phyloP scores from a whole-genome alignment of 2,113 vertebrate genomes.

The Atherinomorus stipes region DNA sequence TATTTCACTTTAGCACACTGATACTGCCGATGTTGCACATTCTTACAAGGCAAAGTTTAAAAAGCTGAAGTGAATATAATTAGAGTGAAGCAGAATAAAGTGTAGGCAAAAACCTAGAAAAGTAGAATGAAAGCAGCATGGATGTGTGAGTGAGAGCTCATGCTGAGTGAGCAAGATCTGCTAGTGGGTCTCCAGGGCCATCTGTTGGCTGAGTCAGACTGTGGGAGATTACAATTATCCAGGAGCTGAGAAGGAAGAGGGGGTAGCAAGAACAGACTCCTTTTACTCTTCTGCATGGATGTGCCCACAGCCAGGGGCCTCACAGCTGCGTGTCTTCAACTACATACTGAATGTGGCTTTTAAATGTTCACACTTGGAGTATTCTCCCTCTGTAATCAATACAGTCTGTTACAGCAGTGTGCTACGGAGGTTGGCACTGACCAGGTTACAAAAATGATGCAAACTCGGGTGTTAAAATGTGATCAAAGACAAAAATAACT shows the following conservation, averaged over 20 bases:
- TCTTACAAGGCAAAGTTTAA: conserved; percentile 8
- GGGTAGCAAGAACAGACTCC: conserved; percentile 49
- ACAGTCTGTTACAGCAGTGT: conserved; percentile 33
- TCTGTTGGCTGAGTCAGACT: conserved; percentile 73
- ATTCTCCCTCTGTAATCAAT: conserved; percentile 51
- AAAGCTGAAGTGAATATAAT: conserved; percentile 43
- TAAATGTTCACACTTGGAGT: conserved; percentile 51
- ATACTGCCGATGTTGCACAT: conserved; percentile 10
- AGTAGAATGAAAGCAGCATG: conserved; percentile 51
- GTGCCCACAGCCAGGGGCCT: conserved; percentile 57
- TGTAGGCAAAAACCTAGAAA: not conserved
- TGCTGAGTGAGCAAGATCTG: conserved; percentile 70
- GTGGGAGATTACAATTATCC: conserved; percentile 71
- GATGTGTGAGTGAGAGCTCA: conserved; percentile 54
- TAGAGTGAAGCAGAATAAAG: conserved; percentile 44
- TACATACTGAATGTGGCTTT: conserved; percentile 46
- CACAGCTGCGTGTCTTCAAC: conserved; percentile 47
- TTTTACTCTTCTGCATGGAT: conserved; percentile 46
- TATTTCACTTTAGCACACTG: conserved; percentile 10
- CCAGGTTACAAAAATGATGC: conserved; percentile 4
- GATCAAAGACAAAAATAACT: conserved; percentile 1
- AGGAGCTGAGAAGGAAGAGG: conserved; percentile 29
- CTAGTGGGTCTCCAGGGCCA: conserved; percentile 73
- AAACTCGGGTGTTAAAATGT: conserved; percentile 20
- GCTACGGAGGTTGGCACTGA: conserved; percentile 20